Conservation (phyloP, 2,797 vertebrate species). For the Manis javanica region DNA sequence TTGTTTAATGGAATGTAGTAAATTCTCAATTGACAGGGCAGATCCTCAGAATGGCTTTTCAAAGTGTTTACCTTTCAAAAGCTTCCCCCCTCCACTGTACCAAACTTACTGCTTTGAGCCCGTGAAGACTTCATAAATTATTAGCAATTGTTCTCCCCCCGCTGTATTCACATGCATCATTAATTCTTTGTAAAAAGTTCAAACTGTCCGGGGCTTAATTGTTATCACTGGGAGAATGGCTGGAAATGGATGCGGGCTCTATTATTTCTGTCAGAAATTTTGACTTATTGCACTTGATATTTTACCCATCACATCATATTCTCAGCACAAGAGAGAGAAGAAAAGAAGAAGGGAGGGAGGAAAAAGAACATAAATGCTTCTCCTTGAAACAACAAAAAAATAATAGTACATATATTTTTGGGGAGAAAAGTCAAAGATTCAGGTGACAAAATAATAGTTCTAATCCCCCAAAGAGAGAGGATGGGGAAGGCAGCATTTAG, state of each 20-base stretch:
- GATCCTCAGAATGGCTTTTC: constrained; percentile 82
- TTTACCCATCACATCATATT: constrained; percentile 66
- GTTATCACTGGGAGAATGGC: constrained; percentile 77
- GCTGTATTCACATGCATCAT: constrained; percentile 78
- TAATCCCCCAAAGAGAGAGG: not conserved
- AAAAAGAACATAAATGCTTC: not conserved
- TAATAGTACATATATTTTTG: not conserved
- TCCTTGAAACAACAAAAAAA: constrained; percentile 42
- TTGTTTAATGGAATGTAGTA: constrained; percentile 89
- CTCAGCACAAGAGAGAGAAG: not conserved
- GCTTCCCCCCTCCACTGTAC: constrained; percentile 74
- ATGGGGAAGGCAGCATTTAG: not conserved
- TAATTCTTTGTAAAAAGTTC: constrained; percentile 84
- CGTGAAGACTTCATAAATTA: constrained; percentile 82
- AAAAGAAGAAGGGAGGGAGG: not conserved
- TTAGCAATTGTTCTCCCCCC: constrained; percentile 73
- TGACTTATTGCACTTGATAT: constrained; percentile 71
- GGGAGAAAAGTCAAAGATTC: not conserved
- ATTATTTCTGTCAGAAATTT: constrained; percentile 77
- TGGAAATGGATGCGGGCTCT: constrained; percentile 73
- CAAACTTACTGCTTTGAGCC: constrained; percentile 83
- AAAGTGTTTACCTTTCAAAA: constrained; percentile 85
- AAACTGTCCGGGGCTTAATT: constrained; percentile 85
- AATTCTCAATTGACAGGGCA: constrained; percentile 87
- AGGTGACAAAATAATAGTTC: not conserved